A percentile compares a stretch with the other conserved stretches of the same genome.
phyloP scores from a whole-genome alignment of 1,140 invertebrate genomes.

The Zeugodacus cucurbitae region DNA sequence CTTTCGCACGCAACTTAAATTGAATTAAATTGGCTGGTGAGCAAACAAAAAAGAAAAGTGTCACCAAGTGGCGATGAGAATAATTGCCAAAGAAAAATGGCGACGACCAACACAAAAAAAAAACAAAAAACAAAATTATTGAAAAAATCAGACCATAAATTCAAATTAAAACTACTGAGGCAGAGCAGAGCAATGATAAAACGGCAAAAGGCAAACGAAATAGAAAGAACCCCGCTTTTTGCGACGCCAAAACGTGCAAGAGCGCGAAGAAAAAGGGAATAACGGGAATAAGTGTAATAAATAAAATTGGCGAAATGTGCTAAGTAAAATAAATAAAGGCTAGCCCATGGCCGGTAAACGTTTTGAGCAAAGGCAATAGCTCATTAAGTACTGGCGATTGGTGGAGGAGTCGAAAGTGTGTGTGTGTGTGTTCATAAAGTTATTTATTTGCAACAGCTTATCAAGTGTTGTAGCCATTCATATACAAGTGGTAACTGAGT shows the following conservation, averaged over 20 bases:
- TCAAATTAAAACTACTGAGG: conserved; percentile 23
- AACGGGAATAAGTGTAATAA: neutral
- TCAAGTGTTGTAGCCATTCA: neutral
- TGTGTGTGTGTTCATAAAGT: neutral
- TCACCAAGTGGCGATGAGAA: neutral
- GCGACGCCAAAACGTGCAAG: too few relatives aligned
- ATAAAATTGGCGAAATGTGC: neutral
- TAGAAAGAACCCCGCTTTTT: neutral
- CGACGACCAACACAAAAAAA: neutral
- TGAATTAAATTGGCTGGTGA: conserved; percentile 13
- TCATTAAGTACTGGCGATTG: neutral
- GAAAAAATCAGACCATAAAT: conserved; percentile 1
- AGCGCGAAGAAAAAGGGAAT: neutral
- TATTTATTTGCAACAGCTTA: neutral
- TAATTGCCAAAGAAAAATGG: conserved; percentile 1
- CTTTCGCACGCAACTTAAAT: neutral
- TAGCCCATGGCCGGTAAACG: neutral
- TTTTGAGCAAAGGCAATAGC: neutral
- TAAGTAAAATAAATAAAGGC: neutral
- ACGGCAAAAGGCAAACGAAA: neutral
- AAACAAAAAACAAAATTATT: neutral
- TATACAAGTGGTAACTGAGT: neutral
- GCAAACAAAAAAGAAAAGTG: neutral
- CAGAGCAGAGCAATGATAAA: conserved; percentile 9
- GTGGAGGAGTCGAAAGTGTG: neutral